Evolutionary conservation across 1,140 invertebrate genomes (phyloP).

Genomic region (Agrypnia vestita): DNA sequence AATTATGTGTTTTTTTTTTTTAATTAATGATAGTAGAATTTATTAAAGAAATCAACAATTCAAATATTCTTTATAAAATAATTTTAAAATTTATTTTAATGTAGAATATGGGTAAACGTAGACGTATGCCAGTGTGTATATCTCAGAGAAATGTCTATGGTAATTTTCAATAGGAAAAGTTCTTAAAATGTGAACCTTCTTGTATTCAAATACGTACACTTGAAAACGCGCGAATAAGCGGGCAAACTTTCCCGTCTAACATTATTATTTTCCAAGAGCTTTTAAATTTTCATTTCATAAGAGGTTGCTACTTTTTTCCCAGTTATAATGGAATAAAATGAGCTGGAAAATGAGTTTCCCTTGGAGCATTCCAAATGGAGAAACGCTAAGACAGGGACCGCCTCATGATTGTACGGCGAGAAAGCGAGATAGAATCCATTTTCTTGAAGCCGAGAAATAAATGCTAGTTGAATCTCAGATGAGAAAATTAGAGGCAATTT

Average conservation of each 20-base stretch:
- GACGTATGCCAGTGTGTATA: background rate
- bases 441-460: slow-evolving; percentile 49
- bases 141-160: background rate
- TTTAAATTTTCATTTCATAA: slow-evolving; percentile 60
- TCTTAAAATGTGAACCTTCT: slow-evolving; percentile 14
- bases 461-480: slow-evolving; percentile 61
- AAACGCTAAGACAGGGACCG: slow-evolving; percentile 32
- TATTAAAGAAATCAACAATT: too few species aligned
- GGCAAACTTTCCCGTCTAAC: slow-evolving; percentile 53
- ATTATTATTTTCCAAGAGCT: slow-evolving; percentile 59
- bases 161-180: background rate
- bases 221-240: slow-evolving; percentile 44
- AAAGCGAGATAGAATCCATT: slow-evolving; percentile 37
- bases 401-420: background rate
- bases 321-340: slow-evolving; percentile 62
- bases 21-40: too few species aligned
- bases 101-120: background rate
- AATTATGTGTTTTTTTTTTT: too few species aligned
- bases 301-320: slow-evolving; percentile 61
- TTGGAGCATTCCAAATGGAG: slow-evolving; percentile 54
- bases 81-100: background rate
- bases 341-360: slow-evolving; percentile 62
- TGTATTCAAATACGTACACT: too few species aligned
- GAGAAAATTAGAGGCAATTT: slow-evolving; percentile 61
- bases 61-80: background rate